phyloP scores from a whole-genome alignment of 2,797 vertebrate species.

The Hoplostethus mediterraneus region DNA sequence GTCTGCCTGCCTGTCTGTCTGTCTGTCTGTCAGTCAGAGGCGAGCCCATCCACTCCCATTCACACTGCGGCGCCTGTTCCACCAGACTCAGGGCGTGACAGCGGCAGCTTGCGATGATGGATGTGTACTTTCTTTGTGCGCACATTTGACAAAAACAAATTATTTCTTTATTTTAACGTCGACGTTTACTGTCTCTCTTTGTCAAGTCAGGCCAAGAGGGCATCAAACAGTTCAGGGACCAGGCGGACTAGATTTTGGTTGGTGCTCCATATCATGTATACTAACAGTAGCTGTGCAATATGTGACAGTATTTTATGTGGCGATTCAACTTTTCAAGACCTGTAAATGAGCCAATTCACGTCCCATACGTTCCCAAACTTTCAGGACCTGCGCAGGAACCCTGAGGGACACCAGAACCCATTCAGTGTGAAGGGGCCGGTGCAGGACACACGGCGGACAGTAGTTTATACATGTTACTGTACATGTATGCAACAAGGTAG shows the following conservation, averaged over 20 bases:
- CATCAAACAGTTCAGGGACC: background rate
- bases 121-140: background rate
- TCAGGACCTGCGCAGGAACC: background rate
- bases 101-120: slow-evolving; percentile 5
- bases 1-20: slow-evolving; percentile 25
- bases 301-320: background rate
- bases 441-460: background rate
- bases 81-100: background rate
- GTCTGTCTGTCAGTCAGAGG: slow-evolving; percentile 35
- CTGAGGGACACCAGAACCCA: background rate
- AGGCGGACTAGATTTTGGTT: too few relatives aligned
- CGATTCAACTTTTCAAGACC: background rate
- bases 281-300: too few relatives aligned
- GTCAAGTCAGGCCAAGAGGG: background rate
- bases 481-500: background rate
- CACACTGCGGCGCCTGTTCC: slow-evolving; percentile 13
- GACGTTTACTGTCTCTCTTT: slow-evolving; percentile 8
- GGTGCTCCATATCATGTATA: background rate
- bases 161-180: background rate
- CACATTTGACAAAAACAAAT: slow-evolving; percentile 18
- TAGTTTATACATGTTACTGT: background rate
- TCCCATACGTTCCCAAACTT: slow-evolving; percentile 31
- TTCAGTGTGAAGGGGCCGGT: background rate
- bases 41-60: slow-evolving; percentile 14
- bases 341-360: slow-evolving; percentile 24